Percentiles rank a stretch among this genome's conserved stretches.
These are phyloP conservation scores for Tachypleus tridentatus DNA, from an alignment of 1,140 invertebrate genomes.

Conservation along the genomic window DNA sequence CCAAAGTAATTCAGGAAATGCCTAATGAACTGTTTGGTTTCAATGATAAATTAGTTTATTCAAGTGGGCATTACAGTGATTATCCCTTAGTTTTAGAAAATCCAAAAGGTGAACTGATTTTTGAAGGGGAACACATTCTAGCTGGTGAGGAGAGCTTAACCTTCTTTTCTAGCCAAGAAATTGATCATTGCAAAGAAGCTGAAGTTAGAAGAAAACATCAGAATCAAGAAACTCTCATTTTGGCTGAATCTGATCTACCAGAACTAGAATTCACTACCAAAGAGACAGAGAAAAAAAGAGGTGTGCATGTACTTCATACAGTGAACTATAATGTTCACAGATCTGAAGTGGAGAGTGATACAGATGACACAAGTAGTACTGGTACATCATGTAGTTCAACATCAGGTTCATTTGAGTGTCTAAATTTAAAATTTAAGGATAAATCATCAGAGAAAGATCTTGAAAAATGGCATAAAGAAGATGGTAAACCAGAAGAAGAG, in stretches of 20 bases:
- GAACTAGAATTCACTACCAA: background rate
- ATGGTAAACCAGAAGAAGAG: no score
- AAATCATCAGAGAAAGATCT: no score
- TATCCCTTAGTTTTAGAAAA: no score
- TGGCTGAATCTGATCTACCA: background rate
- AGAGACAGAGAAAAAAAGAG: background rate
- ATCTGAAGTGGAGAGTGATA: conserved; percentile 27
- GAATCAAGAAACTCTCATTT: background rate
- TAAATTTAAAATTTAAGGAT: conserved; percentile 30
- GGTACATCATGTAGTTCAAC: conserved; percentile 32
- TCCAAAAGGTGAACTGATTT: background rate
- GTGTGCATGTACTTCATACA: background rate
- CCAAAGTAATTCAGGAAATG: no score
- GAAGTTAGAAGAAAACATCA: background rate
- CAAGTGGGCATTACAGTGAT: no score
- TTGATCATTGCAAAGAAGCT: background rate
- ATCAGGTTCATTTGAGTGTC: conserved; percentile 18
- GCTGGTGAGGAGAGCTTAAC: background rate
- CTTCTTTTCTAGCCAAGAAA: background rate
- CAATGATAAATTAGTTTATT: no score
- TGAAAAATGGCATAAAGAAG: no score
- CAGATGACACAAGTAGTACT: conserved; percentile 42
- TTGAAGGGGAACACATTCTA: background rate
- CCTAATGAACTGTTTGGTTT: no score
- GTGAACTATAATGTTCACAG: background rate